A percentile compares a stretch with the other conserved stretches of the same genome.
Conservation (phyloP, 2,888 invertebrate species). For the Brachycybe producta region DNA sequence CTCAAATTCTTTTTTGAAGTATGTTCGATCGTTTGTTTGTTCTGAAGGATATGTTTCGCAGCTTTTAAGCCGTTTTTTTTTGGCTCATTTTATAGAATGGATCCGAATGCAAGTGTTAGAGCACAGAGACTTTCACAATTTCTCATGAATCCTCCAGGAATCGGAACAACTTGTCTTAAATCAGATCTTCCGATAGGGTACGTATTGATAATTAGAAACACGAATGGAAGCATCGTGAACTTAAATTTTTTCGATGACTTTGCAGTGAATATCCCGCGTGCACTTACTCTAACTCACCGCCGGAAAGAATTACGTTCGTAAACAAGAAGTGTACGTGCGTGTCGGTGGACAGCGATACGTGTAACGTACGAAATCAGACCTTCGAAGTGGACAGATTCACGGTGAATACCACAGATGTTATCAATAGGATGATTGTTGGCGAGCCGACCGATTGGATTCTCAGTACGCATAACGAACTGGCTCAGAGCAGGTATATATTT, state of each 20-base stretch:
- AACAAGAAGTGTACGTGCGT: not conserved
- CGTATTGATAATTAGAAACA: no score
- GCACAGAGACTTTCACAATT: not conserved
- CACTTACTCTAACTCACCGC: not conserved
- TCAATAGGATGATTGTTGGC: constrained; percentile 27
- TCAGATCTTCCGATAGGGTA: not conserved
- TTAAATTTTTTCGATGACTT: not conserved
- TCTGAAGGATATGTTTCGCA: no score
- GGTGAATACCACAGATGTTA: constrained; percentile 23
- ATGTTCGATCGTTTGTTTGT: no score
- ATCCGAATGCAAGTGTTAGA: not conserved
- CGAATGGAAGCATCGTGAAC: not conserved
- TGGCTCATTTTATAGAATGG: not conserved
- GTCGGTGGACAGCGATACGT: not conserved
- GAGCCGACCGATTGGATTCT: constrained; percentile 27
- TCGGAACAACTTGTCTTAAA: constrained; percentile 13
- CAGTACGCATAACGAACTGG: not conserved
- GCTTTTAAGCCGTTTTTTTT: not conserved
- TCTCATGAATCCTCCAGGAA: constrained; percentile 8
- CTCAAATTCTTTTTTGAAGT: constrained; percentile 27
- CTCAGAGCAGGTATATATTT: no score
- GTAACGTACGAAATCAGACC: not conserved
- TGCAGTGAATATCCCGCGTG: not conserved
- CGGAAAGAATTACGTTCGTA: not conserved
- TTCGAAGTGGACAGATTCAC: not conserved